These are phyloP conservation scores for Melipona quadrifasciata DNA, from an alignment of 1,140 invertebrate genomes.

Conservation along the genomic window DNA sequence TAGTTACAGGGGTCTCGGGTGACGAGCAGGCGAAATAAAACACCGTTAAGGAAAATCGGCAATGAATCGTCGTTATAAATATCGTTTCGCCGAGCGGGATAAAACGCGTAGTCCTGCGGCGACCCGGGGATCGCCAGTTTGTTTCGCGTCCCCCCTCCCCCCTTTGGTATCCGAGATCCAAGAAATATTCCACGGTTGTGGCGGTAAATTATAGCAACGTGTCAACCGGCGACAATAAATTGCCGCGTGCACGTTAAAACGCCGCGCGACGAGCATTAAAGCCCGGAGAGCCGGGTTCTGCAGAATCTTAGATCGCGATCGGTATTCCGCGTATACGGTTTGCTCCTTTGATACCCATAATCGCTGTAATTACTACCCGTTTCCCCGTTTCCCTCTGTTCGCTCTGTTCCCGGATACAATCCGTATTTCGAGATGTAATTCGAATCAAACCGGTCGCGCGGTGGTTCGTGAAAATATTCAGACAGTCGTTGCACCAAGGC, in stretches of 20 bases:
- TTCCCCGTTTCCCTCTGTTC: no score
- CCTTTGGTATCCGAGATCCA: conserved; percentile 15
- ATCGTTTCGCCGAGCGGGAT: conserved; percentile 13
- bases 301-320: conserved; percentile 21
- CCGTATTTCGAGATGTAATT: no score
- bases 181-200: conserved; percentile 27
- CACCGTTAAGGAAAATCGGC: not conserved
- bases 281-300: not conserved
- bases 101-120: not conserved
- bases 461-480: no score
- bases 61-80: conserved; percentile 39
- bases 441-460: no score
- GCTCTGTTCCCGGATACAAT: no score
- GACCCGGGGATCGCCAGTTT: not conserved
- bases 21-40: not conserved
- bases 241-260: conserved; percentile 7
- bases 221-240: conserved; percentile 43
- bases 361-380: conserved; percentile 7
- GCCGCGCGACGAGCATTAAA: conserved; percentile 19
- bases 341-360: conserved; percentile 34
- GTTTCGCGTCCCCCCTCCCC: conserved; percentile 21
- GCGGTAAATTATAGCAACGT: conserved; percentile 33
- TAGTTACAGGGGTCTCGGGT: not conserved
- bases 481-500: no score
- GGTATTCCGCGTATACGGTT: conserved; percentile 14